Conservation (phyloP, 2,113 vertebrate genomes). For the Microcebus jonahi region DNA sequence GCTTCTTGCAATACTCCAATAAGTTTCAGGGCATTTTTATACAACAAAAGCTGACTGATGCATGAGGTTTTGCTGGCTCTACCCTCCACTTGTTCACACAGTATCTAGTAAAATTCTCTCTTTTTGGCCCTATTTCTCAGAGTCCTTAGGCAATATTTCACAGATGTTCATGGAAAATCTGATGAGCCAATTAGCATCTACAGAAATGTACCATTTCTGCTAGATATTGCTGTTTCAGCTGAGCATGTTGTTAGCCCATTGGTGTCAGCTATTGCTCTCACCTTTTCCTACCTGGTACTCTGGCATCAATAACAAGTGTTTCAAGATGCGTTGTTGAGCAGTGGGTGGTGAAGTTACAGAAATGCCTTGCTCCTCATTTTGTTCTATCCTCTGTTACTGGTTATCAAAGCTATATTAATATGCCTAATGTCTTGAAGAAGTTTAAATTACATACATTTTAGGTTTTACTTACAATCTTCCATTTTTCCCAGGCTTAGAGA, state of each 20-base stretch:
- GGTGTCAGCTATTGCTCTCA: too few species aligned
- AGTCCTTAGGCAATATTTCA: background rate
- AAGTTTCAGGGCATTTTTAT: background rate
- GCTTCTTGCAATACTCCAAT: background rate
- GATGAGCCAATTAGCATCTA: background rate
- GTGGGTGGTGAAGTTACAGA: background rate
- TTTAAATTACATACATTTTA: slow-evolving; percentile 3
- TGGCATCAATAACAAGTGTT: background rate
- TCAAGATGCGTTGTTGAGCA: background rate
- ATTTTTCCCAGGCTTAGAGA: background rate
- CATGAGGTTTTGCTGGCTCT: background rate
- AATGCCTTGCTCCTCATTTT: background rate
- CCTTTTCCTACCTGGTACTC: background rate
- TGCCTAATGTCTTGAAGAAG: background rate
- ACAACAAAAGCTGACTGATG: background rate
- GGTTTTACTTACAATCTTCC: background rate
- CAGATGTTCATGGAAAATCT: background rate
- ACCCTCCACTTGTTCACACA: background rate
- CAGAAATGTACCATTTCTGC: background rate
- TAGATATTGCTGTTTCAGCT: background rate
- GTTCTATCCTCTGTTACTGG: background rate
- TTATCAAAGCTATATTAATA: background rate
- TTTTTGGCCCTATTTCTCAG: background rate
- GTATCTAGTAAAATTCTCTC: background rate
- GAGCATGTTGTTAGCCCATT: background rate